A percentile compares a stretch with the other conserved stretches of the same genome.
Conservation (phyloP, 1,140 invertebrate genomes). For the Drosophila pruinosa region DNA sequence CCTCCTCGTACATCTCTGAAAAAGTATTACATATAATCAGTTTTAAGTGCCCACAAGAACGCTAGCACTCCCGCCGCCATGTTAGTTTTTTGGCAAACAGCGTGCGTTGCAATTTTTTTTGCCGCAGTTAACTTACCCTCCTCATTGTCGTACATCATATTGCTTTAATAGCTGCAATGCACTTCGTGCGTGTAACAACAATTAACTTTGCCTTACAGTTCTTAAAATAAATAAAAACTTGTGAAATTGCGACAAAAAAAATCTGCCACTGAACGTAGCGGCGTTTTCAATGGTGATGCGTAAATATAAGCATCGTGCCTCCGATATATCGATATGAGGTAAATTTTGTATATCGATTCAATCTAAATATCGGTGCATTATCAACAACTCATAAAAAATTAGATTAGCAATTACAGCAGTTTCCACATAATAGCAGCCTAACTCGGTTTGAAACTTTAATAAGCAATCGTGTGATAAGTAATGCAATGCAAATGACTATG, state of each 20-base stretch:
- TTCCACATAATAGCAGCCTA: not conserved
- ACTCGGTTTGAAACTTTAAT: not conserved
- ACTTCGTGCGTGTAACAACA: conserved; percentile 11
- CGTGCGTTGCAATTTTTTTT: conserved; percentile 24
- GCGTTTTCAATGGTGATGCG: conserved; percentile 38
- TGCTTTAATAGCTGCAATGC: conserved; percentile 35
- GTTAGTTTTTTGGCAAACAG: conserved; percentile 28
- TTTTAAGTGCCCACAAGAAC: conserved; percentile 5
- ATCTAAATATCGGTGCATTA: not conserved
- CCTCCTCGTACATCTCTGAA: conserved; percentile 74
- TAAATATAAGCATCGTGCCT: not conserved
- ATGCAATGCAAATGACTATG: not conserved
- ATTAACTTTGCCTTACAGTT: not conserved
- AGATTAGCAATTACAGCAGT: not conserved
- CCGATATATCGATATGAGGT: not conserved
- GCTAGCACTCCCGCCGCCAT: conserved; percentile 66
- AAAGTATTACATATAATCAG: no score
- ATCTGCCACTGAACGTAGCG: conserved; percentile 36
- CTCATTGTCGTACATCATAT: conserved; percentile 81
- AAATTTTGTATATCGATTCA: not conserved
- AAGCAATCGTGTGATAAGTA: not conserved
- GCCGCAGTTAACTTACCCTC: conserved; percentile 55
- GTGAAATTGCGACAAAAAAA: conserved; percentile 43
- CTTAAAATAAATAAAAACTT: not conserved
- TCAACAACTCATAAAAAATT: not conserved